These are phyloP conservation scores for Matsumyia berberina DNA, from an alignment of 2,888 invertebrate genomes.

Conservation along the genomic window DNA sequence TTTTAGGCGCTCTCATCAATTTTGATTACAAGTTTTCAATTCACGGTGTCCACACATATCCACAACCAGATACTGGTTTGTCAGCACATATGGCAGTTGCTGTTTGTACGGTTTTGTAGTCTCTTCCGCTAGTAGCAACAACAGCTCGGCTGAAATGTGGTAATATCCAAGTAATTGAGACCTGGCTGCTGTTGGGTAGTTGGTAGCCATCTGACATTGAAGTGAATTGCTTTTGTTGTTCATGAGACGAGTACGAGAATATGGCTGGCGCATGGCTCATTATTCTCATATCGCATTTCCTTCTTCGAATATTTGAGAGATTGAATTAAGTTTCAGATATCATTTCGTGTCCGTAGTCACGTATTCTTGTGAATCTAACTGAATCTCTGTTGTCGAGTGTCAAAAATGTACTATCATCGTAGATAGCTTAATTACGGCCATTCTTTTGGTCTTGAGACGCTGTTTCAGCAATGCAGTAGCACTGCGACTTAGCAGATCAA, in stretches of 20 bases:
- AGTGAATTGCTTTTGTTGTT: constrained; percentile 36
- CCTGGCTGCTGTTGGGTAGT: constrained; percentile 10
- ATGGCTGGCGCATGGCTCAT: constrained; percentile 10
- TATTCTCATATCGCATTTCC: constrained; percentile 21
- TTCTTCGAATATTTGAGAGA: constrained; percentile 15
- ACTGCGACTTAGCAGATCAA: too few relatives aligned
- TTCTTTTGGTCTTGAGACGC: too few relatives aligned
- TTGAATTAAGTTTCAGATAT: constrained; percentile 25
- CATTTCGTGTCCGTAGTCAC: constrained; percentile 20
- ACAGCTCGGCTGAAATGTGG: constrained; percentile 8
- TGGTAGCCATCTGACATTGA: constrained; percentile 59
- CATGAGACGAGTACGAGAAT: constrained; percentile 1
- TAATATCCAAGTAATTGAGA: constrained; percentile 46
- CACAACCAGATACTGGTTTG: constrained; percentile 20
- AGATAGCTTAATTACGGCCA: too few relatives aligned
- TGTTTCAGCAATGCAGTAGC: too few relatives aligned
- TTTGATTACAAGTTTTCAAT: constrained; percentile 33
- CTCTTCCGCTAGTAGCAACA: constrained; percentile 20
- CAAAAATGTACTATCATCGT: background rate
- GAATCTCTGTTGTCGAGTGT: background rate
- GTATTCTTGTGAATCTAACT: background rate
- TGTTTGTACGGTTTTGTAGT: constrained; percentile 17
- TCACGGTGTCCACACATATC: background rate
- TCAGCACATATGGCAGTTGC: background rate
- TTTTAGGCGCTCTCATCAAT: constrained; percentile 1